Base-by-base conservation (phyloP, 23 tunicate genomes). In the Clavelina lepadiformis region DNA sequence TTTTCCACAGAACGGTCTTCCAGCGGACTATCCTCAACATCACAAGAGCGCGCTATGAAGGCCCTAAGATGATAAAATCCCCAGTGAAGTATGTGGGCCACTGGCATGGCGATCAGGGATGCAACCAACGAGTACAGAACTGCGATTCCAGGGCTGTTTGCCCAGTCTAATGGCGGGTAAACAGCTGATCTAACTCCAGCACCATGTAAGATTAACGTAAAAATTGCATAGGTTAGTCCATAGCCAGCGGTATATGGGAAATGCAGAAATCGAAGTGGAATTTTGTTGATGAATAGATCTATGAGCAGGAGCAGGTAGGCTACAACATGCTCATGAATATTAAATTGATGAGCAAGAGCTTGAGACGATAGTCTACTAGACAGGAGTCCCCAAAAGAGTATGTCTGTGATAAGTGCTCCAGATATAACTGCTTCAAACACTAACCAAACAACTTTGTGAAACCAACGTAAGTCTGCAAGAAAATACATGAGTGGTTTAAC, bases 141-240 rank as follows among this genome's bases (percentile, higher is more conserved):
- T 5, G 85, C 46, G 7, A 46, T 31, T 5, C 80, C 71, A 13
- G 95, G 85, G 2, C 23, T 35, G 5, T 29, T 15, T 56, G 29
- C 71, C 95, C 95, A 86, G 44, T 86, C 66, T 28, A 86, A 31
- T 7, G 72, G 24, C 2, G 57, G 54, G 47, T 86, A 86, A 28
- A 76, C 52, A 18, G 73, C 79, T 20, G 82, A 76, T n/a, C 11
- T 72, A 28, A 61, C 64, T 2, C 69, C 80, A 26, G 79, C 56
- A 11, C 63, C 75, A 36, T 80, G 83, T 5, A 86, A 72, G n/a
- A 86, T 86, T 2, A 78, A 44, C 7, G 85, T 78, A 66, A 77
- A 86, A 22, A 77, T 26, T 15, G 33, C 55, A 35, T 86, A 86
- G 1, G 58, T 41, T 2, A 86, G 29, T 7, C 80, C 95, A 29